These are phyloP conservation scores for Sipha flava DNA, from an alignment of 1,140 invertebrate genomes.

Conservation along the genomic window DNA sequence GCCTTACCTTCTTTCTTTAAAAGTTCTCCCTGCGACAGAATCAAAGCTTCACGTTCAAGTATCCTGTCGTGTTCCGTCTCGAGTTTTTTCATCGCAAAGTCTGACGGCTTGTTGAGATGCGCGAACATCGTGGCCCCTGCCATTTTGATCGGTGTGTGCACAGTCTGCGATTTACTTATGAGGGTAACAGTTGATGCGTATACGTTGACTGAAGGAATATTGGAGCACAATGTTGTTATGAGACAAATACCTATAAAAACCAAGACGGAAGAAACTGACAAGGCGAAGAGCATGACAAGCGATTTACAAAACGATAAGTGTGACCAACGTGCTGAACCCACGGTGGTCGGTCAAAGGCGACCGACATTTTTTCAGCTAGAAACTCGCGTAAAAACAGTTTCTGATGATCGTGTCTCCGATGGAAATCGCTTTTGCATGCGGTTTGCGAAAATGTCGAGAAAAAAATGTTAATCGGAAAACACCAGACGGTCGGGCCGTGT, in stretches of 20 bases:
- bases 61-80: conserved; percentile 68
- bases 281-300: conserved; percentile 26
- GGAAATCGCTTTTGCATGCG: no score
- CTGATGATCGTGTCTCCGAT: no score
- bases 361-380: no score
- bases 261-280: background rate
- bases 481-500: background rate
- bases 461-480: no score
- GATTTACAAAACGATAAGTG: background rate
- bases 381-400: no score
- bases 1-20: conserved; percentile 89
- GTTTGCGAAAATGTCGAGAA: no score
- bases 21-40: conserved; percentile 76
- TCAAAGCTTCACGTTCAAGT: conserved; percentile 78
- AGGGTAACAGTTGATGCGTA: no score
- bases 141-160: conserved; percentile 47
- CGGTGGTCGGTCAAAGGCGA: background rate
- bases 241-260: no score
- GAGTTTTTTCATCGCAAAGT: conserved; percentile 43
- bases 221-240: no score
- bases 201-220: no score
- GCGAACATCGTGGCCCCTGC: conserved; percentile 80
- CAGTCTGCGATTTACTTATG: no score
- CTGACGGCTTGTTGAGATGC: conserved; percentile 52
- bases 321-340: background rate